A percentile compares a stretch with the other conserved stretches of the same genome.
Evolutionary conservation across 2,113 vertebrate species (phyloP).

Genomic region (Scolopax mira): DNA sequence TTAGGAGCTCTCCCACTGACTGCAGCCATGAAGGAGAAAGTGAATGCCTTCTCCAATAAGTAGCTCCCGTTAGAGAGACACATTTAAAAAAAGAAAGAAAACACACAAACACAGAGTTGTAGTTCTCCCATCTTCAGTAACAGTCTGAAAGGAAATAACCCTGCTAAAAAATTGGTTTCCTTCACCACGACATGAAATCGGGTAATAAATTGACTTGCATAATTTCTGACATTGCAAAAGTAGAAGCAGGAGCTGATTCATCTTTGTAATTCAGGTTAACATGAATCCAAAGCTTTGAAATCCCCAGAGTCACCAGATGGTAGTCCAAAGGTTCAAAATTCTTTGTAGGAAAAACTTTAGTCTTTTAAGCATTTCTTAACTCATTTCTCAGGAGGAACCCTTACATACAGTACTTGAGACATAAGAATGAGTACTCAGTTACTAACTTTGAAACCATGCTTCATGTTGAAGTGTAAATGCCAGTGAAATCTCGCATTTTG

Average conservation of each 20-base stretch:
- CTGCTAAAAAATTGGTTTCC: neutral
- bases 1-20: conserved; percentile 45
- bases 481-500: neutral
- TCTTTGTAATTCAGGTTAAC: neutral
- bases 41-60: conserved; percentile 28
- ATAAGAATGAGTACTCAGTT: neutral
- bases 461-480: conserved; percentile 43
- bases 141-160: neutral
- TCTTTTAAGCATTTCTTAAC: neutral
- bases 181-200: neutral
- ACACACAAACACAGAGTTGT: neutral
- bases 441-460: conserved; percentile 20
- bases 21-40: neutral
- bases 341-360: neutral
- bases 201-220: neutral
- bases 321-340: neutral
- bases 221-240: neutral
- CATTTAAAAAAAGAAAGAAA: neutral
- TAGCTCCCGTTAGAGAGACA: neutral
- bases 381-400: conserved; percentile 14
- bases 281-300: neutral
- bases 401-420: neutral
- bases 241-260: neutral
- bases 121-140: neutral
- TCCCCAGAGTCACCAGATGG: neutral